Evolutionary conservation across 2,888 invertebrate species (phyloP), one percentile per base, ranked within the genome.

Genomic region (Mesochorus sp.): DNA sequence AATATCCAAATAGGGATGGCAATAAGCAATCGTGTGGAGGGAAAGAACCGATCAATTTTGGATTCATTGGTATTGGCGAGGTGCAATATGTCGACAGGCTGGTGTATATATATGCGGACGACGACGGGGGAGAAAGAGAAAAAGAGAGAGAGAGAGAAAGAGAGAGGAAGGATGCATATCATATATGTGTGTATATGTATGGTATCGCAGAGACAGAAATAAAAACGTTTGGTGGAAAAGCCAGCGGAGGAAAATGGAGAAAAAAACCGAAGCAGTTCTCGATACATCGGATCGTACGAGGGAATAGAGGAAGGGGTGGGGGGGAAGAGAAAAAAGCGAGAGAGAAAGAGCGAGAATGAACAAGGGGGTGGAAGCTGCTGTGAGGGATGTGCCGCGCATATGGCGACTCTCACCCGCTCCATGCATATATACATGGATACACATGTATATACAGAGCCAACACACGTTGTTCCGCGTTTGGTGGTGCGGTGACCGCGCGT

Each of bases 381-480:
- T 79, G 81, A 79, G 78, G 82, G 79, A 83, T 81, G 81, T 81
- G 75, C 67, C 64, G 59, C 80, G 81, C 85, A 84, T 83, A 86
- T 83, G 84, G 83, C 80, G 80, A 72, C 80, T 66, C 49, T 47
- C 53, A 8, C 44, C 47, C 73, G 72, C 71, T 75, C 34, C 12
- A 51, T 47, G 1, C 4, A 3, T 47, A 57, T 47, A 62, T 47
- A 44, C 21, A 14, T 4, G 12, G 3, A 39, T 4, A 39, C 12
- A 39, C 1, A 39, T 39, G 12, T 61, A 51, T 34, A 57, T 55
- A 28, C 28, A 26, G 5, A 24, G 17, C 14, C 12, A 42, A 80
- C 71, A 75, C 76, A 75, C 77, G 68, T 72, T 74, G 74, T 59
- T 39, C 51, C 42, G n/a, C 79, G 74, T 79, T 78, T 80, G 82